Evolutionary conservation across 2,888 invertebrate genomes (phyloP), one percentile per base, ranked within the genome.

Genomic region (Morpho deidamia): DNA sequence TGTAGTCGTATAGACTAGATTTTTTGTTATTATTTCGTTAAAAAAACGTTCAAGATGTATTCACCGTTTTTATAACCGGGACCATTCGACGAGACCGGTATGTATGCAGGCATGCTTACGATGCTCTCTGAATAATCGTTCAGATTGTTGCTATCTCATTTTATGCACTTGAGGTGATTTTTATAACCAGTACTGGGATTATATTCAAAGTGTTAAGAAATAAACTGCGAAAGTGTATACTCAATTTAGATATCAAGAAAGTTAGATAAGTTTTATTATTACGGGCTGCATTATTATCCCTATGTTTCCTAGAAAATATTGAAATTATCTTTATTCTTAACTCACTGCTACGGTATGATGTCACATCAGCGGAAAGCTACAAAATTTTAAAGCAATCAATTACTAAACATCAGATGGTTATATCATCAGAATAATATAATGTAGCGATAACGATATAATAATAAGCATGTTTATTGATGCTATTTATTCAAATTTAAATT

Each of bases 121-220:
- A 68, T 72, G 78, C 75, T 75, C 67, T 59, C 61, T 79, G 83
- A 83, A 71, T 82, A 82, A 83, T 83, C 75, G 74, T 57, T 60
- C 58, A 64, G 84, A 83, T 84, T 83, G 65, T 65, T 65, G 69
- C 65, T 81, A 82, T 85, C 83, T 78, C 62, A 58, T 56, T 65
- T 67, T 67, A 67, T 70, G 71, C 73, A 71, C 67, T 70, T 66
- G 62, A 70, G 65, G 72, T 70, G 70, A 74, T 82, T 84, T 81
- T 83, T 81, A 81, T 72, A 58, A 62, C 64, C 59, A 50, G 55
- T 54, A 44, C 51, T 57, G 48, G 50, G 50, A 42, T 55, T 55
- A 38, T 55, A 55, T 55, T 51, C 37, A 37, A 11, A 40, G 44
- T 42, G 47, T 39, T 51, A 42, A 39, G 40, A 42, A 44, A 47